phyloP scores from a whole-genome alignment of 2,797 vertebrate species.

The Esox masquinongy region DNA sequence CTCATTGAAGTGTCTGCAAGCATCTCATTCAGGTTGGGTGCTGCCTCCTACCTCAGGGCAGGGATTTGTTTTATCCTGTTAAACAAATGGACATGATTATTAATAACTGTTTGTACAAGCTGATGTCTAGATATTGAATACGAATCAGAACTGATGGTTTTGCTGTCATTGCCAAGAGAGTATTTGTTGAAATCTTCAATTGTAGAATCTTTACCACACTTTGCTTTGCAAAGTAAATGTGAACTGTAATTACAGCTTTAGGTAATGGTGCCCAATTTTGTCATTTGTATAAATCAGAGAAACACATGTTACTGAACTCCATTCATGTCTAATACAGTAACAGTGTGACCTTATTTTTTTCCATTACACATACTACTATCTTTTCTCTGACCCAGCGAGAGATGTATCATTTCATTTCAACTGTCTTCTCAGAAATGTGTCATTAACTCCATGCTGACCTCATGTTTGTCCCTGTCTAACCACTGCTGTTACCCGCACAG shows the following conservation, averaged over 20 bases:
- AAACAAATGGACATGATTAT: background rate
- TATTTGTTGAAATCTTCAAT: background rate
- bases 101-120: background rate
- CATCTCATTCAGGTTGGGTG: background rate
- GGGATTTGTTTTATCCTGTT: background rate
- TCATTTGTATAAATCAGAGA: background rate
- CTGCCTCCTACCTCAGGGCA: background rate
- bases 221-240: background rate
- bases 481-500: slow-evolving; percentile 61
- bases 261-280: background rate
- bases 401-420: background rate
- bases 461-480: slow-evolving; percentile 32
- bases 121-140: background rate
- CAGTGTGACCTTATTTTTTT: slow-evolving; percentile 3
- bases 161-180: background rate
- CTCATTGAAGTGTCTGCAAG: background rate
- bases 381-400: background rate
- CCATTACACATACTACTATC: background rate
- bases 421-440: background rate
- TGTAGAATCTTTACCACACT: background rate
- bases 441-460: background rate
- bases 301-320: background rate
- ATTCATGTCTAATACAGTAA: background rate
- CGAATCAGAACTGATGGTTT: background rate
- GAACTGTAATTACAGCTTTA: background rate